phyloP scores from a whole-genome alignment of 1,140 invertebrate genomes.

The Acarapis woodi region DNA sequence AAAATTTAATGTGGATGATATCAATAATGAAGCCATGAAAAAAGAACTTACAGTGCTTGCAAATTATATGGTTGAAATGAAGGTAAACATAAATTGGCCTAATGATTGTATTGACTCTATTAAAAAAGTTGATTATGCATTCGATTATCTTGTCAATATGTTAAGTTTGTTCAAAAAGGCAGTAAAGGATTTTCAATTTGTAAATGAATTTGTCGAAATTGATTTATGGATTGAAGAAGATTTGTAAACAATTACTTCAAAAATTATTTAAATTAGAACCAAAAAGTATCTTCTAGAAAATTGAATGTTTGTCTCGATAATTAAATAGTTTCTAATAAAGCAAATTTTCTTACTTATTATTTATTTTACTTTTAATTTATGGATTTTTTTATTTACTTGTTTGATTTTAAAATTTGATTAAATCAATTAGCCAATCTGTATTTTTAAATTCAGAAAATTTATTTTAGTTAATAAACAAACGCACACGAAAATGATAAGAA shows the following conservation, averaged over 20 bases:
- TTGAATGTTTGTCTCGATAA: too few species aligned
- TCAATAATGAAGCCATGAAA: background rate
- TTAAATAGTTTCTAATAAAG: too few species aligned
- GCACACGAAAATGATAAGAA: too few species aligned
- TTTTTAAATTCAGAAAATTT: too few species aligned
- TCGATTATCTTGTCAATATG: background rate
- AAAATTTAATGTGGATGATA: slow-evolving; percentile 2
- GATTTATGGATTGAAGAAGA: slow-evolving; percentile 9
- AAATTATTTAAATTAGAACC: too few species aligned
- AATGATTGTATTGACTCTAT: background rate
- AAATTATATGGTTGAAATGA: background rate
- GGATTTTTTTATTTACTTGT: too few species aligned
- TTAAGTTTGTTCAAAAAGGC: background rate
- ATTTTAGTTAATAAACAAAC: too few species aligned
- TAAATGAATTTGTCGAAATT: slow-evolving; percentile 3
- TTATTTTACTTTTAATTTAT: too few species aligned
- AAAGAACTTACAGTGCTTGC: background rate
- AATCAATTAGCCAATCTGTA: too few species aligned
- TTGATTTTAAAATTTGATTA: too few species aligned
- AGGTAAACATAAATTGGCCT: background rate
- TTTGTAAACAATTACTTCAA: background rate
- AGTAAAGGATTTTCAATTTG: slow-evolving; percentile 7
- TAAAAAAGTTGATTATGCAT: background rate
- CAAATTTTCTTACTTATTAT: too few species aligned
- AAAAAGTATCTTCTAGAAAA: too few species aligned